Percentiles rank a stretch among this genome's conserved stretches.
Conservation (phyloP, 2,113 vertebrate species). For the Oreochromis niloticus region DNA sequence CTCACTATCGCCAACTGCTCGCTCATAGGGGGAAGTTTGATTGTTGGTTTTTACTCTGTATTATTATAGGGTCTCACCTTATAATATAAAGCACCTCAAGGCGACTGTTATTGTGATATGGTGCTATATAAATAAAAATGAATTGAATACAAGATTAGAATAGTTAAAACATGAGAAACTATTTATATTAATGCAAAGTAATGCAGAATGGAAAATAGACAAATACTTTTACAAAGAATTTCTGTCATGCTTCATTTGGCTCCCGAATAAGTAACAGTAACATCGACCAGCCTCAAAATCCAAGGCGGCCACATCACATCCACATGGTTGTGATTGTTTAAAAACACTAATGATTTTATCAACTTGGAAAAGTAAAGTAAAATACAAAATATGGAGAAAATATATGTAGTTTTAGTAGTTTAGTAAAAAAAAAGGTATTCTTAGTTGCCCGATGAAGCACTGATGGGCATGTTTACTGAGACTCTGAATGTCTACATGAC, state of each 20-base stretch:
- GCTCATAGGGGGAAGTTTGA: background rate
- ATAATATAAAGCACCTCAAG: background rate
- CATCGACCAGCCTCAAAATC: background rate
- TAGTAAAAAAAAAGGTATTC: background rate
- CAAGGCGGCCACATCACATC: background rate
- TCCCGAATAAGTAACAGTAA: background rate
- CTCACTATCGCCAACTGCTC: too few species aligned
- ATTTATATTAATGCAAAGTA: background rate
- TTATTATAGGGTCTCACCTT: background rate
- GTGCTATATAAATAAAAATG: background rate
- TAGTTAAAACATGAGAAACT: background rate
- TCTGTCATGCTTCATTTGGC: background rate
- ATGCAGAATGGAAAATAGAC: background rate
- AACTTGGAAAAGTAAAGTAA: background rate
- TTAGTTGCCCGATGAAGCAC: background rate
- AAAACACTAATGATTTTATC: background rate
- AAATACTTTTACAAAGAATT: background rate
- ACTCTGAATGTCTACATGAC: background rate
- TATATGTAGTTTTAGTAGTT: background rate
- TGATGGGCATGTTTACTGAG: background rate
- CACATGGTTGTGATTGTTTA: background rate
- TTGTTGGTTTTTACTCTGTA: background rate
- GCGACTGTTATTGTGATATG: background rate
- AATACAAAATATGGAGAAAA: background rate
- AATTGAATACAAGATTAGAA: background rate